phyloP scores from a whole-genome alignment of 2,797 vertebrate genomes.

The Anisognathus igniventris region DNA sequence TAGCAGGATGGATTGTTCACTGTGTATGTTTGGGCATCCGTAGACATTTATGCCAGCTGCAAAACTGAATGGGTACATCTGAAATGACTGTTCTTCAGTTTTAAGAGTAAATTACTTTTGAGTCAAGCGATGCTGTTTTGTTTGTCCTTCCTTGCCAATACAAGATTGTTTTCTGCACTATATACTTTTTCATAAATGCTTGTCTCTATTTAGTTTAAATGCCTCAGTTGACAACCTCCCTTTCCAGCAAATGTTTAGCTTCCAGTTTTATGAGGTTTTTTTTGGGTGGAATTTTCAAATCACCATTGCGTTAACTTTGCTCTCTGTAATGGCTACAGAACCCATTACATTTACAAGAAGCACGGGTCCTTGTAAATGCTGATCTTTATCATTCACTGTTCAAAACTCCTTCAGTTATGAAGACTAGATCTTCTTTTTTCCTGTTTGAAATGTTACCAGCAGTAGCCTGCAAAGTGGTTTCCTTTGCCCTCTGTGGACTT shows the following conservation, averaged over 20 bases:
- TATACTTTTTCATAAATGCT: neutral
- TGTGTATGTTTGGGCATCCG: neutral
- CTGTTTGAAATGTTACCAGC: neutral
- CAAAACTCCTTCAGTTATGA: neutral
- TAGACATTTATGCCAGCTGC: neutral
- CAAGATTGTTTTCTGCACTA: neutral
- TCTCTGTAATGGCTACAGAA: neutral
- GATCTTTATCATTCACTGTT: neutral
- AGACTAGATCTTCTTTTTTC: neutral
- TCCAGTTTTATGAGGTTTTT: neutral
- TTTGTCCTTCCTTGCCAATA: neutral
- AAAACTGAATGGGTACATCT: neutral
- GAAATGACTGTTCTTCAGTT: neutral
- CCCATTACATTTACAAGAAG: neutral
- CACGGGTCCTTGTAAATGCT: neutral
- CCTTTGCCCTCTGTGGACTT: neutral
- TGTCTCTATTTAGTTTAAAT: neutral
- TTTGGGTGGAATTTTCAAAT: neutral
- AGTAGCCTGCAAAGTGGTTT: neutral
- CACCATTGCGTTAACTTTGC: neutral
- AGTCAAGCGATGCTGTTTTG: neutral
- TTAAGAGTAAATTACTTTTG: slow-evolving; percentile 12
- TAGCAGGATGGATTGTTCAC: neutral
- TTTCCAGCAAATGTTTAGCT: neutral
- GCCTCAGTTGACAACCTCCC: neutral